Base-by-base conservation (phyloP, 2,888 invertebrate species). In the Atrina japonica region DNA sequence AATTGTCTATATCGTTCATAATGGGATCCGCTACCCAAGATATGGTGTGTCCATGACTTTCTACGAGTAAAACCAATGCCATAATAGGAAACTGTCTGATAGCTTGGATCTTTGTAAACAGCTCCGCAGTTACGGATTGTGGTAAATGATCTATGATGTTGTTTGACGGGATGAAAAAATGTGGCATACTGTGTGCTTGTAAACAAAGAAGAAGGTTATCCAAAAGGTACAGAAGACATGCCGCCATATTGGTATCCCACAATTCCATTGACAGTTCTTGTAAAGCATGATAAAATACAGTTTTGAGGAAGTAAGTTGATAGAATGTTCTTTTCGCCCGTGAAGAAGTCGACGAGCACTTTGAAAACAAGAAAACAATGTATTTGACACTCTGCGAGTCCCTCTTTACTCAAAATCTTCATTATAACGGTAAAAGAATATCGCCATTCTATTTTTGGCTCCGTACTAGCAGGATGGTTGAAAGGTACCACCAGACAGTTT, bases 131-230 rank as follows among this genome's bases (percentile, higher is more conserved):
- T 5, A 35, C 35, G 11, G 35, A 35, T 11, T 11, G 6, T 35
- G 35, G 35, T 35, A 35, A 35, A 35, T 35, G 35, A 35, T 56
- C 56, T 7, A 56, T 40, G 11, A 56, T 35, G 40, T 41, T 56
- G 11, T 56, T 56, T 6, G 35, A n/a, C 14, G 56, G 56, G 11
- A 56, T 56, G 40, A 56, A 56, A 23, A 40, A 56, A 30, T 56
- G 35, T 16, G 56, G 56, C 6, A 56, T 35, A 35, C 35, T 23
- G 16, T 14, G 23, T 6, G 1, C 23, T 35, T 56, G 30, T 2
- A 56, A 21, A 23, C 40, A n/a, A 7, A 16, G 16, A n/a, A 56
- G 11, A 30, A 56, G 23, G 2, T 11, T 7, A 56, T 18, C 21
- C 27, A 56, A 11, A 21, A 56, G 40, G 29, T 56, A 40, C 35